Evolutionary conservation across 1,140 invertebrate species (phyloP).

Genomic region (Drosophila setifemur): DNA sequence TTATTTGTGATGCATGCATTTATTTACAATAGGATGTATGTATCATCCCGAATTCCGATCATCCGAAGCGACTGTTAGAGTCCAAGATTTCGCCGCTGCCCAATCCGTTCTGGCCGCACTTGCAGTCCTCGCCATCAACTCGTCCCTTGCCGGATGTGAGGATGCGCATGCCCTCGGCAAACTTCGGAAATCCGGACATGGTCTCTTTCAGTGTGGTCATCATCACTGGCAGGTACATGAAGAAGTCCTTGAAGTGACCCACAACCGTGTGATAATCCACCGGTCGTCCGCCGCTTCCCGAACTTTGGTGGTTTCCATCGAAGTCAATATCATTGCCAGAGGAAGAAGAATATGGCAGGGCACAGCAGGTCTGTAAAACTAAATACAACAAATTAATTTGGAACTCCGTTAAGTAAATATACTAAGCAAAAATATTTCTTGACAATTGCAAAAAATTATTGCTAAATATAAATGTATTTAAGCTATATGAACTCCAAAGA

Average conservation of each 20-base stretch:
- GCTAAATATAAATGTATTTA: no score
- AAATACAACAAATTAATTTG: neutral
- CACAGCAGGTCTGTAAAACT: conserved; percentile 35
- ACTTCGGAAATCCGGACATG: conserved; percentile 76
- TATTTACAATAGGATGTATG: conserved; percentile 37
- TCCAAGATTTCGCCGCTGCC: conserved; percentile 55
- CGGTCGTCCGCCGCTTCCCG: conserved; percentile 18
- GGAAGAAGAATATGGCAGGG: conserved; percentile 35
- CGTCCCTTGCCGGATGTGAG: conserved; percentile 58
- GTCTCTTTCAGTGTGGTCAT: conserved; percentile 76
- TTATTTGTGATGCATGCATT: conserved; percentile 12
- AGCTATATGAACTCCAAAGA: no score
- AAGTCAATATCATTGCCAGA: conserved; percentile 53
- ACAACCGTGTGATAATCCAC: conserved; percentile 73
- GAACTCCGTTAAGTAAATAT: neutral
- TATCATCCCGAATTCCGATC: neutral
- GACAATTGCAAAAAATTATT: no score
- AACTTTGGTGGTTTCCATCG: conserved; percentile 38
- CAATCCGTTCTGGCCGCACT: conserved; percentile 56
- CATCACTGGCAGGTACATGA: conserved; percentile 80
- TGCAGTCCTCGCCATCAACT: conserved; percentile 64
- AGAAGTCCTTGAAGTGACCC: conserved; percentile 76
- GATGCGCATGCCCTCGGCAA: conserved; percentile 73
- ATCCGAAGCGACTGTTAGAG: conserved; percentile 51
- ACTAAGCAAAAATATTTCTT: no score